phyloP scores from a whole-genome alignment of 1,140 invertebrate genomes.

The Drosophila triauraria region DNA sequence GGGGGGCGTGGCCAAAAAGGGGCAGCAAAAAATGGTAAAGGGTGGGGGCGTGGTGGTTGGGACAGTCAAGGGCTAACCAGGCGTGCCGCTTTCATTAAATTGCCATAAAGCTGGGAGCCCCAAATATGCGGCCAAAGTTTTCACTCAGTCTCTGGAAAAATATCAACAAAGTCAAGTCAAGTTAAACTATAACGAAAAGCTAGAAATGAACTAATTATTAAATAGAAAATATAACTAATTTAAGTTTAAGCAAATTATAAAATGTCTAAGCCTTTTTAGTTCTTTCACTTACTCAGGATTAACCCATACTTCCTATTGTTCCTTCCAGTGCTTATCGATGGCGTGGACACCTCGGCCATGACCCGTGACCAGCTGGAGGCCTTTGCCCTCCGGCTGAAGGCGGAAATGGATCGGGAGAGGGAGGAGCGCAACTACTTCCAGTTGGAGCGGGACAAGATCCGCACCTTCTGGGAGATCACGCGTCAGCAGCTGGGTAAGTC shows the following conservation, averaged over 20 bases:
- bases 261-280: not conserved
- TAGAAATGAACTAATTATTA: not conserved
- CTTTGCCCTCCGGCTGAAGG: slow-evolving; percentile 94
- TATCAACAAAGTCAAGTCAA: not conserved
- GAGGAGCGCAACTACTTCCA: slow-evolving; percentile 98
- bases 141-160: slow-evolving; percentile 6
- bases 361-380: slow-evolving; percentile 96
- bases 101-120: slow-evolving; percentile 40
- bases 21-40: not conserved
- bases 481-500: slow-evolving; percentile 70
- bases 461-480: slow-evolving; percentile 96
- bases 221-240: no score
- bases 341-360: slow-evolving; percentile 96
- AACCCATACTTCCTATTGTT: not conserved
- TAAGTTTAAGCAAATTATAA: no score
- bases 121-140: slow-evolving; percentile 28
- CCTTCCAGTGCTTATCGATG: slow-evolving; percentile 91
- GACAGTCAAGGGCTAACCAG: slow-evolving; percentile 17
- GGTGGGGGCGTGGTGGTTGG: not conserved
- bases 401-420: slow-evolving; percentile 96
- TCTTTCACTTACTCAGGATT: not conserved
- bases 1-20: slow-evolving; percentile 6
- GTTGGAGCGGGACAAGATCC: slow-evolving; percentile 96
- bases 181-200: not conserved
- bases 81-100: slow-evolving; percentile 70